Base-by-base conservation (phyloP, 1,140 invertebrate species). In the Polypedilum vanderplanki region DNA sequence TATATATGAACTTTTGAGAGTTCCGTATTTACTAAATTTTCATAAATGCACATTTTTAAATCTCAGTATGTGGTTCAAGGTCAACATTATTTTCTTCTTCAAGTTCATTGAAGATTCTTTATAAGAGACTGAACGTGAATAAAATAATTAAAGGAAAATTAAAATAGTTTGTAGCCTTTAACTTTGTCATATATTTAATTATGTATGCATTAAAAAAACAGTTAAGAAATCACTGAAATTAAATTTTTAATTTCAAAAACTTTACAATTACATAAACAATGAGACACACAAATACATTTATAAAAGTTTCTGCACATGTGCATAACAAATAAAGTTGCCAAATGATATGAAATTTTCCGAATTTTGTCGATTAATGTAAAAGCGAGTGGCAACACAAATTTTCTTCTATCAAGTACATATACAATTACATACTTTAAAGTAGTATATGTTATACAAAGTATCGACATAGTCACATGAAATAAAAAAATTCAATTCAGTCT, bases 111-210 rank as follows among this genome's bases (percentile, higher is more conserved):
- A 33, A 33, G n/a, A n/a, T n/a, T n/a, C n/a, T n/a, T n/a, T n/a
- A n/a, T n/a, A n/a, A n/a, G n/a, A n/a, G n/a, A n/a, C n/a, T n/a
- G 12, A 17, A 9, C n/a, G n/a, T 73, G 70, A 70, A 41, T 73
- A 75, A 4, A 40, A 17, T 40, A 64, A 76, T 12, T 41, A 65
- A 40, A 73, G 33, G 40, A 76, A 73, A 74, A 74, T 73, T 40
- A 46, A 73, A 40, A 73, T 46, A 18, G 65, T 73, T 75, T 75
- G 24, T 4, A 40, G 12, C 46, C 64, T 73, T 41, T 46, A 22
- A 4, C 73, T 74, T 57, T 65, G 73, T 76, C n/a, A 74, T 74
- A 9, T 65, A 4, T 15, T 15, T 10, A 33, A 24, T 20, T 33
- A 33, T 33, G 24, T 33, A 33, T 33, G 24, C 24, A 24, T 24